Evolutionary conservation across 2,797 vertebrate species (phyloP).

Genomic region (Semotilus atromaculatus): DNA sequence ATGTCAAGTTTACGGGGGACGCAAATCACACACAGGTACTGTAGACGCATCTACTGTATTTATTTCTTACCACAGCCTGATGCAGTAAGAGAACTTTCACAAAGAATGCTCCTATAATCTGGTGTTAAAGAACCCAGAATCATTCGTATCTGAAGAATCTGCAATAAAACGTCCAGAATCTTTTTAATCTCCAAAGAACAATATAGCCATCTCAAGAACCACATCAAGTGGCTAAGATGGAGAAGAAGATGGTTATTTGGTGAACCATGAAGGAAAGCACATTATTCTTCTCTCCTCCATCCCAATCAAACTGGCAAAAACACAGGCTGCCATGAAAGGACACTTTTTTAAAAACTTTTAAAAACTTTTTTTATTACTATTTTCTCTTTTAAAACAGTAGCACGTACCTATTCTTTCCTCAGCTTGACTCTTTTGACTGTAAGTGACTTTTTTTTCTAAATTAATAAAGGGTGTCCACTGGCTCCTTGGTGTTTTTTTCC

Average conservation of each 20-base stretch:
- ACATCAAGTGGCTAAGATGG: not conserved
- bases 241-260: not conserved
- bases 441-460: not conserved
- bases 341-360: no score
- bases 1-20: constrained; percentile 97
- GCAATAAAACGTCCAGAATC: not conserved
- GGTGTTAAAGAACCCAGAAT: not conserved
- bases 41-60: constrained; percentile 58
- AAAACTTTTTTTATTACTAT: no score
- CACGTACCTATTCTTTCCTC: not conserved
- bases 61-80: not conserved
- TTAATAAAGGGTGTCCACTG: not conserved
- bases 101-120: not conserved
- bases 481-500: not conserved
- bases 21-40: constrained; percentile 97
- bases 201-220: not conserved
- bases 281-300: not conserved
- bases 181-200: not conserved
- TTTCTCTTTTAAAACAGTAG: not conserved
- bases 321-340: constrained; percentile 4
- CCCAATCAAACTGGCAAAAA: not conserved
- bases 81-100: not conserved
- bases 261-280: not conserved
- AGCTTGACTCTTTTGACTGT: not conserved
- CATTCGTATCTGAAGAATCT: not conserved